Conservation (phyloP, 2,113 vertebrate genomes). For the Sylvia atricapilla region DNA sequence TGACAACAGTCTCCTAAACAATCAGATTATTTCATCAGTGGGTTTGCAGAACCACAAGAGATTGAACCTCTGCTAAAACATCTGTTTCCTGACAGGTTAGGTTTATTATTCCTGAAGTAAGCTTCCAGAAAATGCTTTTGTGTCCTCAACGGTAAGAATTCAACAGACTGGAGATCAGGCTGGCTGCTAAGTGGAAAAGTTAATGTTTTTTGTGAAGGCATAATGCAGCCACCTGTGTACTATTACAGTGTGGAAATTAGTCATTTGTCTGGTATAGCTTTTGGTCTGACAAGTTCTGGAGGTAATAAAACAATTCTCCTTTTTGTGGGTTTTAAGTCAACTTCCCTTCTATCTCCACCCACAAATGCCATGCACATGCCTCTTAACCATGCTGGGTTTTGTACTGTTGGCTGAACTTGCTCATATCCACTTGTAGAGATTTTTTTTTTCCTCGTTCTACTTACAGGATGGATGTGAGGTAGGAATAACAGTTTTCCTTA, state of each 20-base stretch:
- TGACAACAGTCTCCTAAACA: neutral
- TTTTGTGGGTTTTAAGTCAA: neutral
- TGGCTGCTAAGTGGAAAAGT: conserved; percentile 1
- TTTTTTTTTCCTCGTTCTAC: accelerated
- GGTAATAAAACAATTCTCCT: conserved; percentile 38
- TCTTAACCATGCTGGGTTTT: neutral
- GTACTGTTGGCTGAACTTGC: neutral
- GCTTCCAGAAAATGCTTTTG: neutral
- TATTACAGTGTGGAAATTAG: conserved; percentile 51
- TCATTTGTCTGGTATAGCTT: conserved; percentile 56
- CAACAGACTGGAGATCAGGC: neutral
- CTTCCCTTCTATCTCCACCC: conserved; percentile 5
- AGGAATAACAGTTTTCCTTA: neutral
- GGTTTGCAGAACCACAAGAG: neutral
- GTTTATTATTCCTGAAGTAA: neutral
- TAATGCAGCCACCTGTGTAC: conserved; percentile 2
- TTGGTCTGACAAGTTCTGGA: conserved; percentile 47
- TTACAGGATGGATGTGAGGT: neutral
- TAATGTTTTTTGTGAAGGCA: neutral
- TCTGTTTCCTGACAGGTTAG: conserved; percentile 3
- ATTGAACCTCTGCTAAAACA: neutral
- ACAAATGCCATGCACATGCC: conserved; percentile 1
- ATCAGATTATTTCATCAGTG: neutral
- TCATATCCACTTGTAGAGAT: neutral
- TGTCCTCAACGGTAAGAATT: neutral